phyloP scores from a whole-genome alignment of 1,140 invertebrate genomes.

The Microplitis demolitor region DNA sequence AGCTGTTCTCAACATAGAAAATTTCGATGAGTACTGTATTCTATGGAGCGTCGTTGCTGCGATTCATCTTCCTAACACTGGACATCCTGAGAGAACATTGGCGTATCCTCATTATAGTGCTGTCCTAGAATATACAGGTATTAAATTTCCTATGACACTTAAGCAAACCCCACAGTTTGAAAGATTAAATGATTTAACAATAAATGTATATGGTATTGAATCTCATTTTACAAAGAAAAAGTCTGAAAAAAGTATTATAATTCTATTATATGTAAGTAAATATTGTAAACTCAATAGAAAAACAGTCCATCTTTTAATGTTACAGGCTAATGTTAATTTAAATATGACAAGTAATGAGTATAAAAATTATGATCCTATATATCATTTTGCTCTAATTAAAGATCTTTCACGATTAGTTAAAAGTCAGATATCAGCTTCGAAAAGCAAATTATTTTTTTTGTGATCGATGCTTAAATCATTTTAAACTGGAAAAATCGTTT shows the following conservation, averaged over 20 bases:
- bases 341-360: neutral
- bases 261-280: conserved; percentile 45
- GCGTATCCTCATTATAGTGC: conserved; percentile 43
- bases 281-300: conserved; percentile 24
- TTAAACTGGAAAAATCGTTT: neutral
- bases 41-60: conserved; percentile 20
- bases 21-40: conserved; percentile 5
- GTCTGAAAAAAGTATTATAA: conserved; percentile 32
- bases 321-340: neutral
- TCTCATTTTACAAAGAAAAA: neutral
- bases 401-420: conserved; percentile 25
- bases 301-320: conserved; percentile 27
- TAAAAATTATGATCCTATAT: neutral
- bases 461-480: conserved; percentile 29
- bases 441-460: conserved; percentile 9
- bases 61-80: conserved; percentile 27
- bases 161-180: conserved; percentile 49
- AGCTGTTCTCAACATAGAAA: conserved; percentile 23
- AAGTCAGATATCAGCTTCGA: conserved; percentile 18
- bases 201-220: conserved; percentile 40
- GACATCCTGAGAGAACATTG: conserved; percentile 33
- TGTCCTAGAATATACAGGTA: conserved; percentile 46
- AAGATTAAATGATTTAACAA: conserved; percentile 46
- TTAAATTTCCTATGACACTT: conserved; percentile 51
- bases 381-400: conserved; percentile 28